Base-by-base conservation (phyloP, 2,888 invertebrate species). In the Napeogenes inachia region DNA sequence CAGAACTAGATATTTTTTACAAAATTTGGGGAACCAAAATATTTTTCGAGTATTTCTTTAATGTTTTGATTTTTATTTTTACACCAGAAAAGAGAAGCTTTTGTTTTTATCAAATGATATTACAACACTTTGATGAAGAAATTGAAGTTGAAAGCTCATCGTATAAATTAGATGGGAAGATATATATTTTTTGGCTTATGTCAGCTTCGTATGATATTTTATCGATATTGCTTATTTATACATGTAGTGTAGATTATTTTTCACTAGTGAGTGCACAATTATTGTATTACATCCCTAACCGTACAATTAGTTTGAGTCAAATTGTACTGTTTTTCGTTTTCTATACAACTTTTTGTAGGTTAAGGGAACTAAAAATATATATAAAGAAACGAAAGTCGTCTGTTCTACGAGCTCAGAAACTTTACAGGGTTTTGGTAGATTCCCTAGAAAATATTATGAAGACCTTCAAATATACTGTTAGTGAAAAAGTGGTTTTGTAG, bases 21-120 rank as follows among this genome's bases (percentile, higher is more conserved):
- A 30, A 30, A 50, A 30, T 4, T 30, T 50, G 50, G 30, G 30
- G 50, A 21, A n/a, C 12, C 6, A 50, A 30, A 6, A 30, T 50
- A 8, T 50, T 30, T 30, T 21, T 30, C 2, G 30, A 50, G 12
- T 50, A 30, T 50, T 30, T 30, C 50, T 50, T 30, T 8, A 30
- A 50, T 12, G 30, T 50, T 50, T 30, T 30, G 30, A 30, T 50
- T 50, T 50, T 50, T 8, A 30, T 50, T 30, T 50, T 50, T 12
- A 50, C 50, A 30, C 50, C 50, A 50, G 30, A 50, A 50, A 6
- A 50, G 3, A 21, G 6, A 50, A 50, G 3, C 3, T 50, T 50
- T 50, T 30, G 30, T 30, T 50, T 50, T 30, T 50, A 50, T 50
- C 50, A 50, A 30, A 50, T n/a, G 50, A 21, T 30, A 30, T 50